Evolutionary conservation across 2,113 vertebrate genomes (phyloP).

Genomic region (Boulengeromyrus knoepffleri): DNA sequence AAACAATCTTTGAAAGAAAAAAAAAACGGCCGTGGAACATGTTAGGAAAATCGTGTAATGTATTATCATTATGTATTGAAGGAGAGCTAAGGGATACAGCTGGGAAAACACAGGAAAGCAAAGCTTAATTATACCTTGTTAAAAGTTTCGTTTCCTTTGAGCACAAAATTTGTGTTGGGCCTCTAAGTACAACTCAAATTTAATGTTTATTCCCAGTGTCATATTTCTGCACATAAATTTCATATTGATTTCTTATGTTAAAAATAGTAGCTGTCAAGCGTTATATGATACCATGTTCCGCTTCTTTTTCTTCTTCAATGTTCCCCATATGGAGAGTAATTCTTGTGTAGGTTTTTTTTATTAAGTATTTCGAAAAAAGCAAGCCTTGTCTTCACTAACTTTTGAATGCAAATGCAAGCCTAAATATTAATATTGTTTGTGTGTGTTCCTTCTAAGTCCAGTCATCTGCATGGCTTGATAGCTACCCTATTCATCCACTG

Average conservation of each 20-base stretch:
- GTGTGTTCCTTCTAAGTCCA: background rate
- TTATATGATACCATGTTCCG: background rate
- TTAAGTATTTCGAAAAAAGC: background rate
- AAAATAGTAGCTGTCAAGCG: background rate
- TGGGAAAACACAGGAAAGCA: background rate
- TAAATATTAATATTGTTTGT: background rate
- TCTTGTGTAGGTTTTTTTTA: background rate
- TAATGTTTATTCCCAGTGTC: background rate
- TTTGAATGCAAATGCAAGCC: background rate
- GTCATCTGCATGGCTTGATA: background rate
- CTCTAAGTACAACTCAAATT: background rate
- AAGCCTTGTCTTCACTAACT: background rate
- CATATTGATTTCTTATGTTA: background rate
- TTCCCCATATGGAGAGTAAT: background rate
- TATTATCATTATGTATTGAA: background rate
- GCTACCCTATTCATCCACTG: background rate
- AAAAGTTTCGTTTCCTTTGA: background rate
- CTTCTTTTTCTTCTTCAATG: background rate
- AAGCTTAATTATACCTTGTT: background rate
- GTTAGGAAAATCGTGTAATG: background rate
- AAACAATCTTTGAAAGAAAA: background rate
- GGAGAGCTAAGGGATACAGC: background rate
- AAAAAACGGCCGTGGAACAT: background rate
- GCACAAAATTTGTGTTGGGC: background rate
- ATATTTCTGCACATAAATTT: slow-evolving; percentile 1